Evolutionary conservation across 2,113 vertebrate species (phyloP).

Genomic region (Melozone crissalis): DNA sequence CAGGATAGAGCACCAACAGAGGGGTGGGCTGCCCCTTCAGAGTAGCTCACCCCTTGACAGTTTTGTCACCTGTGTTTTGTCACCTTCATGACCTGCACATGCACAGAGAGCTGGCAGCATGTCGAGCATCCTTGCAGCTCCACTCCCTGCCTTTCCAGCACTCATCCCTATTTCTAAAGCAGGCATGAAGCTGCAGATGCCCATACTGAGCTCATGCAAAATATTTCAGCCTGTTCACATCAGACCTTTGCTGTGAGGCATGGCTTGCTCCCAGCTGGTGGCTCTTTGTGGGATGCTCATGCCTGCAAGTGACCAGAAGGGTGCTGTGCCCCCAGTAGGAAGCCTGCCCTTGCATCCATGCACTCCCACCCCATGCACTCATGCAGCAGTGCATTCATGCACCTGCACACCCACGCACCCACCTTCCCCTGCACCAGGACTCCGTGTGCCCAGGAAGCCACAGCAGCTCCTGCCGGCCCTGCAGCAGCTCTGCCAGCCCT

Average conservation of each 20-base stretch:
- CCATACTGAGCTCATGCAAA: neutral
- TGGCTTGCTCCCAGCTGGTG: neutral
- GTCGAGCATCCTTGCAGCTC: neutral
- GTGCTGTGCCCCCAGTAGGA: neutral
- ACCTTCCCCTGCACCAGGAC: accelerated
- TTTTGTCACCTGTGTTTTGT: neutral
- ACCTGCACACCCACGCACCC: neutral
- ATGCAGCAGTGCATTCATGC: neutral
- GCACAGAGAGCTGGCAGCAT: neutral
- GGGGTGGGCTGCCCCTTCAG: neutral
- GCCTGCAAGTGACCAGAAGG: neutral
- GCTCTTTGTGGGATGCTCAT: neutral
- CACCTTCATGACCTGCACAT: neutral
- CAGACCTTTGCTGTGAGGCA: neutral
- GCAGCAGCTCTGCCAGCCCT: neutral
- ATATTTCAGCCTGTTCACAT: neutral
- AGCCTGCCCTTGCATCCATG: no score
- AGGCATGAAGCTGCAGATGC: neutral
- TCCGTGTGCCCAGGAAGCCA: accelerated
- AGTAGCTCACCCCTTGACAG: neutral
- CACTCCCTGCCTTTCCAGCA: neutral
- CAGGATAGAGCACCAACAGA: neutral
- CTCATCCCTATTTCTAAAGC: neutral
- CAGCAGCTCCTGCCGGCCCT: neutral
- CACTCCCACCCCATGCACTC: no score